Base-by-base conservation (phyloP, 2,888 invertebrate species). In the Taphrorychus bicolor region DNA sequence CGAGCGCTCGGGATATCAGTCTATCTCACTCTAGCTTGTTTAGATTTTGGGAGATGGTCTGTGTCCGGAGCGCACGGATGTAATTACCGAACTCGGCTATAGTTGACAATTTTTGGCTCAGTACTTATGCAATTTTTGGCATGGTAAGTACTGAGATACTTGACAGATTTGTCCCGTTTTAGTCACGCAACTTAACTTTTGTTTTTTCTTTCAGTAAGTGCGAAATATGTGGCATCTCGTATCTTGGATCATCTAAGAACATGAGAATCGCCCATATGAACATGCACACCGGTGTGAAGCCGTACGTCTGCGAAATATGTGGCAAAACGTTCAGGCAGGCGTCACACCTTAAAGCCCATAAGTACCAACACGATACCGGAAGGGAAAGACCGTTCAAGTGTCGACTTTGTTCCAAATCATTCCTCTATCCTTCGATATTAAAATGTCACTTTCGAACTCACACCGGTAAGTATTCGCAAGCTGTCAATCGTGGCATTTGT, bases 191-290 rank as follows among this genome's bases (percentile, higher is more conserved):
- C n/a, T n/a, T n/a, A n/a, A 32, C 32, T 32, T 1, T 32, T 32
- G 9, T 24, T 24, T 24, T 32, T 11, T 32, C 32, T 32, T 32
- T 3, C 32, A 45, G 45, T 2, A 7, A n/a, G 16, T 45, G 45
- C 45, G 14, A 7, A 45, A 45, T 4, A 11, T 45, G 45, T n/a
- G 45, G 45, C 14, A 16, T 17, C 45, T n/a, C 14, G 45, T n/a
- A n/a, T n/a, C n/a, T n/a, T n/a, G n/a, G n/a, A n/a, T n/a, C n/a
- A n/a, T n/a, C n/a, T n/a, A n/a, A n/a, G n/a, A n/a, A n/a, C n/a
- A n/a, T n/a, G n/a, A n/a, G n/a, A n/a, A n/a, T n/a, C n/a, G 63
- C 73, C 1, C 80, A 80, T 45, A 73, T 79, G 73, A 74, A 74
- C 45, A 72, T 72, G n/a, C 79, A 80, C 57, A 61, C 53, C 0